Conservation (phyloP, 2,888 invertebrate species). For the Pristionchus maxplancki region DNA sequence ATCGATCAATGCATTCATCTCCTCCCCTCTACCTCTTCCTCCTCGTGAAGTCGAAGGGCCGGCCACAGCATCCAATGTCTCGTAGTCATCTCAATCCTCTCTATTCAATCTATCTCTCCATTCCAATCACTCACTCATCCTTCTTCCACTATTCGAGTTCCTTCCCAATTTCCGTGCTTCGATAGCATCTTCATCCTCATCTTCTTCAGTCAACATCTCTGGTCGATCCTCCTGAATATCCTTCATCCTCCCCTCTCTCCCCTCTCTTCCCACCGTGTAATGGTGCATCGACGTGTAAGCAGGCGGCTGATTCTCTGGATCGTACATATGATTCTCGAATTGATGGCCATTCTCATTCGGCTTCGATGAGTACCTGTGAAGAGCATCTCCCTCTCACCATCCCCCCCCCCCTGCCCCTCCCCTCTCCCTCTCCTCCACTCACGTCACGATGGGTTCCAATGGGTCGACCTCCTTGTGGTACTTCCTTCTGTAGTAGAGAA, state of each 20-base stretch:
- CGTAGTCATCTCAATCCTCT: constrained; percentile 34
- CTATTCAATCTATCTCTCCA: neutral
- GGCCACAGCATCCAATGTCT: constrained; percentile 6
- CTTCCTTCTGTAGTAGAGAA: constrained; percentile 75
- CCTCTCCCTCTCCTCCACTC: constrained; percentile 57
- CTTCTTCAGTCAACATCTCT: constrained; percentile 41
- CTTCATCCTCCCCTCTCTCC: neutral
- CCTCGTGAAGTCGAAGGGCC: constrained; percentile 1
- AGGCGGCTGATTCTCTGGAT: constrained; percentile 50
- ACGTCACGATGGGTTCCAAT: constrained; percentile 77
- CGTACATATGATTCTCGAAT: constrained; percentile 51
- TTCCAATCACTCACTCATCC: constrained; percentile 23
- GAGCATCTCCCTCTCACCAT: neutral
- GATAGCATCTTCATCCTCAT: constrained; percentile 39
- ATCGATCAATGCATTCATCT: neutral
- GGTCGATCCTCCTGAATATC: neutral
- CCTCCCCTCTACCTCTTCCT: constrained; percentile 36
- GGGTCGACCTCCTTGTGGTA: constrained; percentile 75
- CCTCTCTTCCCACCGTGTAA: neutral
- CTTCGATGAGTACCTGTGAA: constrained; percentile 31
- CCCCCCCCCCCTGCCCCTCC: neutral
- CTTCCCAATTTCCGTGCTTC: constrained; percentile 48
- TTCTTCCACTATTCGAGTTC: neutral
- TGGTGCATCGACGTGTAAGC: constrained; percentile 38
- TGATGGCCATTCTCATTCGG: constrained; percentile 46